Conservation (phyloP, 2,113 vertebrate species). For the Peromyscus leucopus region DNA sequence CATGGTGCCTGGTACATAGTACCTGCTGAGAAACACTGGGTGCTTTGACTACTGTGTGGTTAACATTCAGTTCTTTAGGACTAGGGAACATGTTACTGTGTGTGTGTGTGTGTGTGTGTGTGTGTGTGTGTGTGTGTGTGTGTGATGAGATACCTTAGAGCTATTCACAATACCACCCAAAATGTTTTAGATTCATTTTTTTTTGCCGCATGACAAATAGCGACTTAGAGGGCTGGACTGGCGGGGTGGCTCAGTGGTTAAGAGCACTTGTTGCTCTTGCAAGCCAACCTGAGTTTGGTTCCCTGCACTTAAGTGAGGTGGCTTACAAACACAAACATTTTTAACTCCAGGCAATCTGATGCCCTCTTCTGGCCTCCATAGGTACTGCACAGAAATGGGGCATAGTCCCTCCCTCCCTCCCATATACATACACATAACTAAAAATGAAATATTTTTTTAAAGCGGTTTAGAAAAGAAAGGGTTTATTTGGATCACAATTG, state of each 20-base stretch:
- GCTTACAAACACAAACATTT: not conserved
- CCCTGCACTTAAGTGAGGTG: not conserved
- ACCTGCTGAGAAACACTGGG: not conserved
- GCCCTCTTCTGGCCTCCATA: not conserved
- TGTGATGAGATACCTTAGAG: not conserved
- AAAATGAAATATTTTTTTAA: not conserved
- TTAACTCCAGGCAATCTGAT: not conserved
- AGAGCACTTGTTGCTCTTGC: not conserved
- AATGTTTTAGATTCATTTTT: not conserved
- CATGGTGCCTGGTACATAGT: fast-evolving
- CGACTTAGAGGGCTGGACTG: not conserved
- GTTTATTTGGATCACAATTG: not conserved
- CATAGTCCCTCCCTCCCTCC: too few relatives aligned
- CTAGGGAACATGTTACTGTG: fast-evolving
- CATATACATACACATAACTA: not conserved
- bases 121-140: not conserved
- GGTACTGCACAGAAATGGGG: not conserved
- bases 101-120: not conserved
- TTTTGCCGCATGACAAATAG: not conserved
- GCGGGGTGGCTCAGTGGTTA: not conserved
- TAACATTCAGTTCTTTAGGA: not conserved
- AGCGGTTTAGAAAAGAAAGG: not conserved
- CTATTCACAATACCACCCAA: not conserved
- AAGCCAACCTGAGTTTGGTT: not conserved
- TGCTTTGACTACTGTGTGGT: not conserved